Conservation (phyloP, 2,888 invertebrate genomes). For the Ceraclea dissimilis region DNA sequence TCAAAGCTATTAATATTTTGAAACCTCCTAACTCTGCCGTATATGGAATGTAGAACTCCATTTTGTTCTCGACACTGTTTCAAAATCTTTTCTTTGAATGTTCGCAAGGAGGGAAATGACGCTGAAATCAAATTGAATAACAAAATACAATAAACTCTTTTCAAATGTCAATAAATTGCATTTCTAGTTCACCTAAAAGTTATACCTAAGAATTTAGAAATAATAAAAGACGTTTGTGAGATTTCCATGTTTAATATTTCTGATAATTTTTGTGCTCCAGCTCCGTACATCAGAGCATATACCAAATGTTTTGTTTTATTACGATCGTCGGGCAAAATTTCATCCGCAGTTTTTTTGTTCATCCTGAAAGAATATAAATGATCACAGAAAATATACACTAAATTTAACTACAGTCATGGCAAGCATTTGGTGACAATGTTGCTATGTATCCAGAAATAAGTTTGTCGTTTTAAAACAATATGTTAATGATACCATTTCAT, state of each 20-base stretch:
- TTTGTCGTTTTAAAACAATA: neutral
- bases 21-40: conserved; percentile 35
- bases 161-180: too few species aligned
- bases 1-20: conserved; percentile 27
- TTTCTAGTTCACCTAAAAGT: too few species aligned
- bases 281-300: conserved; percentile 47
- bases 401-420: too few species aligned
- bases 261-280: conserved; percentile 38
- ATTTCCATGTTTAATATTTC: conserved; percentile 36
- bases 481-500: conserved; percentile 35
- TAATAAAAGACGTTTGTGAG: conserved; percentile 34
- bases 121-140: conserved; percentile 31
- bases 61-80: conserved; percentile 30
- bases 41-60: conserved; percentile 32
- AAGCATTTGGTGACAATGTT: neutral
- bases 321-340: conserved; percentile 34
- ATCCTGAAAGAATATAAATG: conserved; percentile 34
- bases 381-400: too few species aligned
- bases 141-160: neutral
- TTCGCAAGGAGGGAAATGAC: conserved; percentile 39
- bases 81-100: conserved; percentile 35
- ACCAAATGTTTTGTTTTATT: conserved; percentile 46
- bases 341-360: conserved; percentile 29
- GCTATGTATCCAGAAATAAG: neutral
- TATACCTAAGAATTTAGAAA: conserved; percentile 39